Evolutionary conservation across 2,888 invertebrate species (phyloP), one percentile per base, ranked within the genome.

Genomic region (Ecliptopera silaceata): DNA sequence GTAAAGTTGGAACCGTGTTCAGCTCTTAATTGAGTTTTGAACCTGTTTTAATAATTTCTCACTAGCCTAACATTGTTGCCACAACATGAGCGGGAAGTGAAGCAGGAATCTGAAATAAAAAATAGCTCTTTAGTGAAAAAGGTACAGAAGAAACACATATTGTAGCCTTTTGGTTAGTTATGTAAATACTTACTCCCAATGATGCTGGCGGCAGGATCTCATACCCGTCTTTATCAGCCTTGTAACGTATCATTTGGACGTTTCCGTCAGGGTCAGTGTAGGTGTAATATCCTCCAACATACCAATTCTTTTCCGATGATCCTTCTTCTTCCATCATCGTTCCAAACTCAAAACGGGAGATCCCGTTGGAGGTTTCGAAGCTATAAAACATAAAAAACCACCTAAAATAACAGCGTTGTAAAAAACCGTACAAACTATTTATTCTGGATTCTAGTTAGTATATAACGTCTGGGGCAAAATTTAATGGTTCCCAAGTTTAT

Each of bases 161-260:
- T n/a, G n/a, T n/a, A n/a, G n/a, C n/a, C n/a, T n/a, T n/a, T n/a
- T n/a, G n/a, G n/a, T n/a, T n/a, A n/a, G n/a, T n/a, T n/a, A n/a
- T n/a, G 32, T 32, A n/a, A 2, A 34, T 38, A 60, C 60, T 61
- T 51, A 63, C 60, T 8, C 29, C 4, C 13, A 31, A n/a, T 29
- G 31, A 10, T 2, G 8, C 2, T n/a, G 43, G 48, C n/a, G 64
- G 57, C 5, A 59, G 15, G 38, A 63, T 57, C 34, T 56, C 41
- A 44, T 61, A 73, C 10, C 71, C 71, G 41, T 69, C 61, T 48
- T 67, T 59, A 50, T 71, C 68, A 26, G 68, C 65, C 12, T 36
- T 50, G 39, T 72, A 72, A 5, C 49, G 17, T 6, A 71, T 57
- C 1, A 17, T n/a, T 20, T 64, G 52, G 5, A 42, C 26, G 3